A percentile compares a stretch with the other conserved stretches of the same genome.
Evolutionary conservation across 2,888 invertebrate species (phyloP).

Genomic region (Escarpia spicata): DNA sequence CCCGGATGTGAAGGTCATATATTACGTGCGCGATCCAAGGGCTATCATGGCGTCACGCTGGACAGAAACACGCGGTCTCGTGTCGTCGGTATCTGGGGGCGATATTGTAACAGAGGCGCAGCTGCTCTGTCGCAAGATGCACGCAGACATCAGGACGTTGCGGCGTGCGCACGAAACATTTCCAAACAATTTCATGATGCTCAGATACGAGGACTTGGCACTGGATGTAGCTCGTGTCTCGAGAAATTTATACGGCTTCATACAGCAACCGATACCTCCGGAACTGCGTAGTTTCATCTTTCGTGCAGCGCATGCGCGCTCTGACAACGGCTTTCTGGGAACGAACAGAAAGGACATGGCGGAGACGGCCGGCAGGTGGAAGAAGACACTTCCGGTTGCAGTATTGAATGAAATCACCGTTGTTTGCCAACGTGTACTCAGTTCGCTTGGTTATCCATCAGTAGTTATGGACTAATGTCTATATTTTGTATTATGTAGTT

Average conservation of each 20-base stretch:
- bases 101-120: background rate
- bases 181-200: constrained; percentile 4
- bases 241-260: background rate
- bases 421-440: background rate
- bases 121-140: background rate
- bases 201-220: background rate
- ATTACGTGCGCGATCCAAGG: background rate
- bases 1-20: background rate
- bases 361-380: background rate
- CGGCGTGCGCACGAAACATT: background rate
- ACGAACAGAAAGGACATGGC: background rate
- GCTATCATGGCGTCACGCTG: background rate
- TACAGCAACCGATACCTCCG: background rate
- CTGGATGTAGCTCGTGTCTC: background rate
- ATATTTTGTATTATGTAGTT: background rate
- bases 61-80: background rate
- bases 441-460: background rate
- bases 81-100: background rate
- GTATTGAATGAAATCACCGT: background rate
- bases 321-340: background rate
- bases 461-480: background rate
- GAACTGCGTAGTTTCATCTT: background rate
- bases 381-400: background rate
- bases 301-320: background rate
- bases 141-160: background rate